These are phyloP conservation scores for Galerucella nymphaeae DNA, from an alignment of 2,888 invertebrate genomes.

Conservation along the genomic window DNA sequence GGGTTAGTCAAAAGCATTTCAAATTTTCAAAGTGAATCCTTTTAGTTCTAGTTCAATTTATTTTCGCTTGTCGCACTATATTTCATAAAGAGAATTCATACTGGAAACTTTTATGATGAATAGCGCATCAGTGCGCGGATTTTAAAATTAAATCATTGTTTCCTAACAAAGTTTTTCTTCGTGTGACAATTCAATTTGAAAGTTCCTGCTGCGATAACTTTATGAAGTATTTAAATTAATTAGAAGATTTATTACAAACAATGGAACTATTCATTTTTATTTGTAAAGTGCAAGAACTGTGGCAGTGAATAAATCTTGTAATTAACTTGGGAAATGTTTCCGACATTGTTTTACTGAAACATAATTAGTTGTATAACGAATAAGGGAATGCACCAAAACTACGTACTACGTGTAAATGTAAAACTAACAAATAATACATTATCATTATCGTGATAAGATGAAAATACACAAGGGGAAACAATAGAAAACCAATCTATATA, in stretches of 20 bases:
- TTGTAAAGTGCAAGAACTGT: neutral
- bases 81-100: neutral
- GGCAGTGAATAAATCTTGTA: conserved; percentile 2
- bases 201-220: conserved; percentile 1
- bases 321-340: neutral
- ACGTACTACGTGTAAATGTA: neutral
- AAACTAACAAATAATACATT: neutral
- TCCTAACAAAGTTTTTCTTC: conserved; percentile 8
- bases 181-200: conserved; percentile 8
- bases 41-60: neutral
- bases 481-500: too few relatives aligned
- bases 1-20: neutral
- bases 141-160: conserved; percentile 11
- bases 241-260: conserved; percentile 16
- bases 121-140: neutral
- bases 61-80: neutral
- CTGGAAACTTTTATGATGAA: neutral
- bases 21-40: neutral
- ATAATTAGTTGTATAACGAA: neutral
- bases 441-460: neutral
- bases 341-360: neutral
- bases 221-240: neutral
- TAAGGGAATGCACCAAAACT: neutral
- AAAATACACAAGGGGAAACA: neutral
- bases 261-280: conserved; percentile 3